Conservation (phyloP, 2,797 vertebrate species). For the Anabas testudineus region DNA sequence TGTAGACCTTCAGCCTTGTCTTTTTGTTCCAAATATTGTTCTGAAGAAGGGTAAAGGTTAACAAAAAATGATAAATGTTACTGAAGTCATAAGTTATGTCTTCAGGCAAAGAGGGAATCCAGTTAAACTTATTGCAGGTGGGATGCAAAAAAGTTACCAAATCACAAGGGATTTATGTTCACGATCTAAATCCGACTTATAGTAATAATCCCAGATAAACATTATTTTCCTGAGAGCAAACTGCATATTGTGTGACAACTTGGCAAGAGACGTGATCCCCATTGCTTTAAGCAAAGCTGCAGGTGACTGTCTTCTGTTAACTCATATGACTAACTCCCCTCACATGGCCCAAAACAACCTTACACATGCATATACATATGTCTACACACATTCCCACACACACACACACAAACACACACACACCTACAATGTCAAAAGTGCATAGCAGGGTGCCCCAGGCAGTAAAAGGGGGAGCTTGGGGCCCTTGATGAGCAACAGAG, state of each 20-base stretch:
- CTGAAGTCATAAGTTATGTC: too few relatives aligned
- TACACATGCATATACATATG: not conserved
- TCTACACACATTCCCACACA: not conserved
- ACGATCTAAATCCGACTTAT: slow-evolving; percentile 4
- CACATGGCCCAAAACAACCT: slow-evolving; percentile 54
- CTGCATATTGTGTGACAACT: slow-evolving; percentile 39
- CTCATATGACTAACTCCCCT: slow-evolving; percentile 55
- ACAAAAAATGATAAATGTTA: too few relatives aligned
- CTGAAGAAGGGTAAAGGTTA: too few relatives aligned
- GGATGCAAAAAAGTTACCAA: slow-evolving; percentile 9
- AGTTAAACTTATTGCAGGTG: not conserved
- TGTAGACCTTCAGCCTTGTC: too few relatives aligned
- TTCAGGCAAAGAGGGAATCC: not conserved
- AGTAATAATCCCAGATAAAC: slow-evolving; percentile 1
- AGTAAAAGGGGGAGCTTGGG: slow-evolving; percentile 63
- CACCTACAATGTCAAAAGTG: slow-evolving; percentile 74
- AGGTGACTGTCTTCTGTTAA: slow-evolving; percentile 63
- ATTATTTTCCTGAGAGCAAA: slow-evolving; percentile 22
- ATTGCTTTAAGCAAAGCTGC: slow-evolving; percentile 56
- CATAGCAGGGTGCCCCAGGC: slow-evolving; percentile 59
- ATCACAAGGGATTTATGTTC: slow-evolving; percentile 15
- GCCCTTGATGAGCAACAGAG: slow-evolving; percentile 75
- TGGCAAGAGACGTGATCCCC: slow-evolving; percentile 51
- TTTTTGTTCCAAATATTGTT: too few relatives aligned
- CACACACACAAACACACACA: slow-evolving; percentile 7